Evolutionary conservation across 2,888 invertebrate genomes (phyloP).

Genomic region (Spatulosminthurus flaviceps): DNA sequence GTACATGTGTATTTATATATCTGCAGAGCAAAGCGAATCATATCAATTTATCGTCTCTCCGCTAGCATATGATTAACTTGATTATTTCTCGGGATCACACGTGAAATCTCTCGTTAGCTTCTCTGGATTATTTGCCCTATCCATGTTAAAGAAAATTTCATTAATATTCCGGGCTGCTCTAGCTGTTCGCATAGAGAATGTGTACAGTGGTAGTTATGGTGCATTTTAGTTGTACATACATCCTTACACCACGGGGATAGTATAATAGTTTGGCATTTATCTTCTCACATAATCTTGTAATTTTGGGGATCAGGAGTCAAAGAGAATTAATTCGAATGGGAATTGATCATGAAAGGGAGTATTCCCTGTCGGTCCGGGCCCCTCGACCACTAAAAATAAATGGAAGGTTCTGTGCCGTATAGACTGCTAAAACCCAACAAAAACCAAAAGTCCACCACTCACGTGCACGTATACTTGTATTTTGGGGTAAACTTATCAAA

Average conservation of each 20-base stretch:
- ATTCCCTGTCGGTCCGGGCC: background rate
- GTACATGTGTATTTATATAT: background rate
- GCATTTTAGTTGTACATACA: too few relatives aligned
- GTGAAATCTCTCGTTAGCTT: constrained; percentile 31
- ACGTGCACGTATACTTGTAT: background rate
- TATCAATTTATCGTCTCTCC: too few relatives aligned
- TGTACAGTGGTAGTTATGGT: too few relatives aligned
- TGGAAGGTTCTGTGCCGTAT: background rate
- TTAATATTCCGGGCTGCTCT: constrained; percentile 15
- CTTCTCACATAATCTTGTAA: constrained; percentile 19
- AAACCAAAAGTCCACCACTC: too few relatives aligned
- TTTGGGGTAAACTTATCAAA: background rate
- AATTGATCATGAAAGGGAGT: constrained; percentile 18
- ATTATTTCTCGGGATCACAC: constrained; percentile 30
- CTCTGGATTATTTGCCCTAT: constrained; percentile 6
- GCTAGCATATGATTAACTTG: constrained; percentile 3
- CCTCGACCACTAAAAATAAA: background rate
- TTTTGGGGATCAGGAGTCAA: constrained; percentile 31
- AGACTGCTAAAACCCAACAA: too few relatives aligned
- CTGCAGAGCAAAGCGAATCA: too few relatives aligned
- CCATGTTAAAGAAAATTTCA: constrained; percentile 18
- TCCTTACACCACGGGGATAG: background rate
- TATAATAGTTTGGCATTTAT: background rate
- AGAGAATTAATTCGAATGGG: constrained; percentile 29
- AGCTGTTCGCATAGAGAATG: too few relatives aligned